Conservation (phyloP, 2,113 vertebrate species). For the Thermophis baileyi region DNA sequence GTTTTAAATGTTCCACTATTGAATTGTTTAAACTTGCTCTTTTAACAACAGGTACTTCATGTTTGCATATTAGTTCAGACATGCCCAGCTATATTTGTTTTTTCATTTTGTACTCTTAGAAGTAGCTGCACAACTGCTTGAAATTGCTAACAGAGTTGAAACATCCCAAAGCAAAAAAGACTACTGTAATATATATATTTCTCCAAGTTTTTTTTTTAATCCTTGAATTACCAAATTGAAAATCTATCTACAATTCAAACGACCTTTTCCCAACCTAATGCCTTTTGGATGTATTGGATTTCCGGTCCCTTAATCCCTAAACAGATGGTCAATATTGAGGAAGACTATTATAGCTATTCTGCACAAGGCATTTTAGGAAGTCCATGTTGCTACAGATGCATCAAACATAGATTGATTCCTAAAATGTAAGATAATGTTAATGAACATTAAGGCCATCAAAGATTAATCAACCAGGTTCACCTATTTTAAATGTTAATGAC, state of each 20-base stretch:
- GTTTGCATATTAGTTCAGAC: background rate
- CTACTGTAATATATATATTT: background rate
- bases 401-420: background rate
- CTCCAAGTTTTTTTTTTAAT: background rate
- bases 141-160: background rate
- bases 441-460: background rate
- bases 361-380: background rate
- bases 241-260: constrained; percentile 29
- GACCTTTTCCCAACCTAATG: background rate
- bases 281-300: background rate
- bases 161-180: constrained; percentile 27
- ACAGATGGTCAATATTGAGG: background rate
- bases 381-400: background rate
- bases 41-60: constrained; percentile 35
- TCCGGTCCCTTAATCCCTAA: background rate
- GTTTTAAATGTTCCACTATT: constrained; percentile 11
- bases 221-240: background rate
- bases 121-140: constrained; percentile 13
- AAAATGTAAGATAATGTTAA: background rate
- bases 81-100: background rate
- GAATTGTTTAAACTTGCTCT: constrained; percentile 18
- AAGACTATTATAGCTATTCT: background rate
- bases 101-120: background rate
- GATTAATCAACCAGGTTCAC: background rate
- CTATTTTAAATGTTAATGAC: background rate